Conservation (phyloP, 2,888 invertebrate genomes). For the Xiphydria camelus region DNA sequence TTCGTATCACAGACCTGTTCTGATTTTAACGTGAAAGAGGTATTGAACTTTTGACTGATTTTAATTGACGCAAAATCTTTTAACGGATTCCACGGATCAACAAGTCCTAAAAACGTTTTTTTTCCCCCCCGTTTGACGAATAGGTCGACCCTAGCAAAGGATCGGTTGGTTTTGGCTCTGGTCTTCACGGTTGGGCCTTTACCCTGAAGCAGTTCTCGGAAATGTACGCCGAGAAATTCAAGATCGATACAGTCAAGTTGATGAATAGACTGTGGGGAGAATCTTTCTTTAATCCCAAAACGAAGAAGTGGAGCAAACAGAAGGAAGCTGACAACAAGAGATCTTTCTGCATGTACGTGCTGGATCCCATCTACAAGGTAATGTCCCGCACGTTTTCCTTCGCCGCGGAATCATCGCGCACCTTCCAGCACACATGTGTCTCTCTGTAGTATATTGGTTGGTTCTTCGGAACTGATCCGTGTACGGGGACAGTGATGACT, state of each 20-base stretch:
- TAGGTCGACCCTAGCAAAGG: constrained; percentile 95
- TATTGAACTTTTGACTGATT: constrained; percentile 26
- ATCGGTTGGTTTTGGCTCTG: constrained; percentile 99
- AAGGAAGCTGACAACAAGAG: constrained; percentile 91
- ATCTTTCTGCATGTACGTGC: constrained; percentile 98
- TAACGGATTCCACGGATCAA: too few relatives aligned
- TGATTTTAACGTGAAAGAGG: constrained; percentile 18
- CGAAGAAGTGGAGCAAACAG: constrained; percentile 97
- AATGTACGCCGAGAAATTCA: constrained; percentile 99
- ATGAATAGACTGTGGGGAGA: constrained; percentile 99
- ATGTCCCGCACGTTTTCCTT: too few relatives aligned
- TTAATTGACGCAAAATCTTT: not conserved
- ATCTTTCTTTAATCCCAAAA: constrained; percentile 96
- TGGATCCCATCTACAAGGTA: constrained; percentile 98
- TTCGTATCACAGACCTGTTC: constrained; percentile 17
- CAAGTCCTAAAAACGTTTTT: constrained; percentile 4
- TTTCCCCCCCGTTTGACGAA: constrained; percentile 12
- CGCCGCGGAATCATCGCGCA: too few relatives aligned
- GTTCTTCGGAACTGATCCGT: constrained; percentile 24
- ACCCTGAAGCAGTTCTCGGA: constrained; percentile 99
- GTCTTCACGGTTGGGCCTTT: constrained; percentile 99
- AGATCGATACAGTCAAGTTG: constrained; percentile 93
- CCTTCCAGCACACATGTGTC: constrained; percentile 52
- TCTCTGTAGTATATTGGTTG: constrained; percentile 46
- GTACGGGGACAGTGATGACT: constrained; percentile 63